Conservation (phyloP, 1,140 invertebrate genomes). For the Lamellibrachia luymesi region DNA sequence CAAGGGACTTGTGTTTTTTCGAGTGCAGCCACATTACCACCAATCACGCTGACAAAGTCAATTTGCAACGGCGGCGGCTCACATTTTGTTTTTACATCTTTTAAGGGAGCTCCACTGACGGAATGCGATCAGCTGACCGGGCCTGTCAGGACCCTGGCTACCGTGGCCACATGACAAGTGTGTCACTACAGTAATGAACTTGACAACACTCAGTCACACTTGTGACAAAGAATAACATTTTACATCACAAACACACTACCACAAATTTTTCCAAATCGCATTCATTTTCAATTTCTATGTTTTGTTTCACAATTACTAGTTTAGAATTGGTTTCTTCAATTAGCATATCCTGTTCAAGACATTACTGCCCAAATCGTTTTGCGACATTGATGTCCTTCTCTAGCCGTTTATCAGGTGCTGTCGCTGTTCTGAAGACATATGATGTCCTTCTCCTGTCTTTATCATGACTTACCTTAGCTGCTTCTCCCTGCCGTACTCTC, state of each 20-base stretch:
- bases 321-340: background rate
- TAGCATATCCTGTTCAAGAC: background rate
- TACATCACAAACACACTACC: background rate
- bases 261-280: background rate
- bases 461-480: too few species aligned
- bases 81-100: background rate
- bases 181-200: background rate
- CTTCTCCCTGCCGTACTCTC: too few species aligned
- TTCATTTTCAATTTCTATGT: background rate
- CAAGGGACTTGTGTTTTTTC: background rate
- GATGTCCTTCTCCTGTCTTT: too few species aligned
- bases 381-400: too few species aligned
- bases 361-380: too few species aligned
- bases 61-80: background rate
- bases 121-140: background rate
- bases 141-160: background rate
- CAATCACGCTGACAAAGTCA: background rate
- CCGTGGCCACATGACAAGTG: background rate
- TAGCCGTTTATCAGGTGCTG: too few species aligned
- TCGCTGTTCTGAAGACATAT: too few species aligned
- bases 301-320: background rate
- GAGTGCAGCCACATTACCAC: background rate
- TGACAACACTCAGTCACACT: background rate
- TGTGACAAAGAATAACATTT: background rate
- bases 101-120: background rate